These are phyloP conservation scores for Miniopterus natalensis DNA, from an alignment of 2,113 vertebrate genomes.

Conservation along the genomic window DNA sequence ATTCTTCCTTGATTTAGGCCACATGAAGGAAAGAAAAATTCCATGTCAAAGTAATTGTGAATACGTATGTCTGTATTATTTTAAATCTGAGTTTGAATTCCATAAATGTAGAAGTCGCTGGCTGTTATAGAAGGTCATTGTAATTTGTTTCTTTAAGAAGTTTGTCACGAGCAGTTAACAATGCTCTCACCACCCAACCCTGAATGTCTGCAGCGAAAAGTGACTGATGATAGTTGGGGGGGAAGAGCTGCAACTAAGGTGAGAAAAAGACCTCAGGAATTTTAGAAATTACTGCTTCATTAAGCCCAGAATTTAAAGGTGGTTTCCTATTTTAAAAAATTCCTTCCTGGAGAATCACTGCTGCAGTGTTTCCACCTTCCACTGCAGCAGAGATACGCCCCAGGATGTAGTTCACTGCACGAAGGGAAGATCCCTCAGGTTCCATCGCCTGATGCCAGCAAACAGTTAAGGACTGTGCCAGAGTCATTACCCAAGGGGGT, in stretches of 20 bases:
- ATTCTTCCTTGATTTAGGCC: background rate
- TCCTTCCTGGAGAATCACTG: background rate
- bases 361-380: background rate
- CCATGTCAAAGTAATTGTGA: background rate
- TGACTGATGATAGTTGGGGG: background rate
- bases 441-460: background rate
- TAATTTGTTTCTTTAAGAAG: background rate
- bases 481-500: background rate
- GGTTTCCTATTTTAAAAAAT: background rate
- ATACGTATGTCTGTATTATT: background rate
- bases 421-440: background rate
- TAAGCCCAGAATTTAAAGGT: slow-evolving; percentile 1
- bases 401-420: background rate
- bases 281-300: slow-evolving; percentile 24
- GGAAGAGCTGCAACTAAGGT: background rate
- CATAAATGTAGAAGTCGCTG: background rate
- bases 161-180: background rate
- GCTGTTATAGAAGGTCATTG: background rate
- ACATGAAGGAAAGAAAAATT: background rate
- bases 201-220: background rate
- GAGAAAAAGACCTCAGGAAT: background rate
- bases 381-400: background rate
- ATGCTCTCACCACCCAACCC: background rate
- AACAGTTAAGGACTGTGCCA: slow-evolving; percentile 16
- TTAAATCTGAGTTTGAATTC: slow-evolving; percentile 22